Evolutionary conservation across 2,797 vertebrate species (phyloP).

Genomic region (Esox masquinongy): DNA sequence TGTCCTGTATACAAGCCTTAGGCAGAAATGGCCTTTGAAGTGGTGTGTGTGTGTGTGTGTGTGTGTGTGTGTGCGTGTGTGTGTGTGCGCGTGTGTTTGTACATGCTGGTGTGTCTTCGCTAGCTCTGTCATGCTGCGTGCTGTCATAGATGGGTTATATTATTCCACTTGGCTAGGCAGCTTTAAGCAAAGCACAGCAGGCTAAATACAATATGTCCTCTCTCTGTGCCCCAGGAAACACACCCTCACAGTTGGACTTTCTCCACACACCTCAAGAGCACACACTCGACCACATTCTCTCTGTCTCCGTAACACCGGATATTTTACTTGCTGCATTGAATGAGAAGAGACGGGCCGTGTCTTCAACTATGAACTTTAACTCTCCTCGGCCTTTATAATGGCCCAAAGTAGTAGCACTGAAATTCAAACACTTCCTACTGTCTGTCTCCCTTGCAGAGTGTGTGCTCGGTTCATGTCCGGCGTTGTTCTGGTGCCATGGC

Average conservation of each 20-base stretch:
- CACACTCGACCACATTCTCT: neutral
- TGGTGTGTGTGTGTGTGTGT: conserved; percentile 37
- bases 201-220: conserved; percentile 51
- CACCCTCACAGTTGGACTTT: conserved; percentile 42
- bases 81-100: conserved; percentile 41
- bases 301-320: neutral
- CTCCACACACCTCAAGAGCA: neutral
- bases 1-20: conserved; percentile 15
- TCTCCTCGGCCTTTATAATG: neutral
- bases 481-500: conserved; percentile 80
- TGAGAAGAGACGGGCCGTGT: conserved; percentile 7
- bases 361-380: conserved; percentile 15
- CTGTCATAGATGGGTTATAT: conserved; percentile 55
- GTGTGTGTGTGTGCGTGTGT: conserved; percentile 6
- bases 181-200: conserved; percentile 55
- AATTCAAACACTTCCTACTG: neutral
- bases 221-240: conserved; percentile 37
- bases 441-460: conserved; percentile 56
- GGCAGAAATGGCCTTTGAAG: conserved; percentile 22
- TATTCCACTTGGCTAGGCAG: conserved; percentile 66
- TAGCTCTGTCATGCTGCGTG: conserved; percentile 41
- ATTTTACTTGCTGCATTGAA: conserved; percentile 23
- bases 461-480: conserved; percentile 65
- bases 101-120: conserved; percentile 35
- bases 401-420: neutral